phyloP scores from a whole-genome alignment of 2,113 vertebrate genomes.

The Chamaea fasciata region DNA sequence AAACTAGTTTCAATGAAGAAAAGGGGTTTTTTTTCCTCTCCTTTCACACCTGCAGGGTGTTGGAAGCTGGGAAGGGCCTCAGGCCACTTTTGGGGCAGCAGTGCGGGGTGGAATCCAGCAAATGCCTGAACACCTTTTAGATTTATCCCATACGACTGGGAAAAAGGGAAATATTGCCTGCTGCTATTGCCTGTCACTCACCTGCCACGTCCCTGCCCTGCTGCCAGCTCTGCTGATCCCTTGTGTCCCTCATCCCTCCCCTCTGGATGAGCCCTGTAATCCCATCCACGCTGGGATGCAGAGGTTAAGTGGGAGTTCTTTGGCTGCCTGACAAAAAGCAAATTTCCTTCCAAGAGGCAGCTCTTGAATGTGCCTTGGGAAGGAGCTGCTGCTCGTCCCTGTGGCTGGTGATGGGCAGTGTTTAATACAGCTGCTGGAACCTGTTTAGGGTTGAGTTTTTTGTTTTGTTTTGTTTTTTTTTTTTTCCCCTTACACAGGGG shows the following conservation, averaged over 20 bases:
- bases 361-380: background rate
- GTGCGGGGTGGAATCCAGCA: background rate
- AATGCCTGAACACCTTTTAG: background rate
- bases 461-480: no score
- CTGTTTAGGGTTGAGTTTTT: no score
- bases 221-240: background rate
- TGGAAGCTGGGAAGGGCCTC: background rate
- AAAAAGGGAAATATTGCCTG: background rate
- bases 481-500: background rate
- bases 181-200: background rate
- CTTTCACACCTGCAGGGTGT: background rate
- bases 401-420: background rate
- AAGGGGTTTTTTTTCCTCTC: background rate
- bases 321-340: background rate
- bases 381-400: fast-evolving
- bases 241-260: background rate
- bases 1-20: background rate
- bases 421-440: background rate
- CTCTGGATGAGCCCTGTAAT: background rate
- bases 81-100: no score
- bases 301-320: background rate
- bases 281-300: background rate
- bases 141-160: background rate
- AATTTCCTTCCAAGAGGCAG: background rate
- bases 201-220: background rate